Conservation (phyloP, 2,888 invertebrate genomes). For the Eulithis prunata region DNA sequence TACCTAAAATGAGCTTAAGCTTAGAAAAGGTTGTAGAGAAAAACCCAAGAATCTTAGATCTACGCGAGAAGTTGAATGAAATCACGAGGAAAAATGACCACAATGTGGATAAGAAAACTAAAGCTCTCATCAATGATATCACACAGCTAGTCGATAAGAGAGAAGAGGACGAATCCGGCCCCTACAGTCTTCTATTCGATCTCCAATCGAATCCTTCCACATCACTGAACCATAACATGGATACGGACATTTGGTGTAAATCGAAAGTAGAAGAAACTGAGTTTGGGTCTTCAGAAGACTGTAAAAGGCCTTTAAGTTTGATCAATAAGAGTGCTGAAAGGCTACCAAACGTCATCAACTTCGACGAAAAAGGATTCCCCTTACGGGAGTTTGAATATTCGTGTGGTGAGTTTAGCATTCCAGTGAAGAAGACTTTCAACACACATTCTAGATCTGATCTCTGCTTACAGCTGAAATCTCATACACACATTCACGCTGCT, state of each 20-base stretch:
- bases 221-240: slow-evolving; percentile 56
- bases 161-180: slow-evolving; percentile 82
- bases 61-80: slow-evolving; percentile 76
- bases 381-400: slow-evolving; percentile 80
- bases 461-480: slow-evolving; percentile 74
- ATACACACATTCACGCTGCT: slow-evolving; percentile 52
- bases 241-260: slow-evolving; percentile 57
- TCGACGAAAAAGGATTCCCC: slow-evolving; percentile 69
- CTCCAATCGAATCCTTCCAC: slow-evolving; percentile 72
- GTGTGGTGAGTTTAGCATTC: slow-evolving; percentile 70
- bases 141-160: slow-evolving; percentile 77
- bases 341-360: slow-evolving; percentile 74
- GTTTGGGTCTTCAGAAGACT: slow-evolving; percentile 49
- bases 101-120: slow-evolving; percentile 73
- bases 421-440: slow-evolving; percentile 66
- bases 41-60: slow-evolving; percentile 76
- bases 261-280: slow-evolving; percentile 53
- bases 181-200: slow-evolving; percentile 85
- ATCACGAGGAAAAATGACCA: slow-evolving; percentile 76
- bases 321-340: slow-evolving; percentile 67
- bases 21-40: slow-evolving; percentile 74
- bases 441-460: slow-evolving; percentile 78
- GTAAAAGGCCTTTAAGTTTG: slow-evolving; percentile 54
- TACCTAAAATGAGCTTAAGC: slow-evolving; percentile 77
- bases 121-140: slow-evolving; percentile 73